Evolutionary conservation across 2,888 invertebrate species (phyloP).

Genomic region (Drosophila mulleri): DNA sequence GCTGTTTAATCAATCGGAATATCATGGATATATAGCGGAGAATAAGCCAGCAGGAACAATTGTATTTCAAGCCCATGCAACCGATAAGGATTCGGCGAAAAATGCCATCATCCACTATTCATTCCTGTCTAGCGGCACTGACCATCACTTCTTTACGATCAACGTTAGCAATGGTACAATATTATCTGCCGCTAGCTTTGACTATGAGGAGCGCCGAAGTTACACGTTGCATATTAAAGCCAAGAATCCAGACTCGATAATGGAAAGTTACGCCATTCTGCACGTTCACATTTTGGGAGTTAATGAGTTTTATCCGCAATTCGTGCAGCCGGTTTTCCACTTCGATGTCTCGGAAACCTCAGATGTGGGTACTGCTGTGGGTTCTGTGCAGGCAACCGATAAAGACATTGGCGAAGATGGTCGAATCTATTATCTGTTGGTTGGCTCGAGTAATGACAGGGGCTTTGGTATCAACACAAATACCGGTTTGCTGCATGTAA

Average conservation of each 20-base stretch:
- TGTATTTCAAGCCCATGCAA: constrained; percentile 91
- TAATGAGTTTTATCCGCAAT: constrained; percentile 95
- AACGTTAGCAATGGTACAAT: constrained; percentile 91
- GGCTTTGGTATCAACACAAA: constrained; percentile 94
- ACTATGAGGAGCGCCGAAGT: constrained; percentile 92
- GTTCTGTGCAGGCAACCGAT: constrained; percentile 94
- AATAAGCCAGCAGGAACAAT: constrained; percentile 91
- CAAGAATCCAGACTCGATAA: constrained; percentile 93
- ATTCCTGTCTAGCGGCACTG: constrained; percentile 90
- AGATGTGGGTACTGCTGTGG: constrained; percentile 93
- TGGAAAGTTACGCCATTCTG: constrained; percentile 91
- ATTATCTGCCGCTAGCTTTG: constrained; percentile 91
- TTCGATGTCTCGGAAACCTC: constrained; percentile 97
- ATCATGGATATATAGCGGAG: constrained; percentile 92
- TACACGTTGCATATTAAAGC: constrained; percentile 93
- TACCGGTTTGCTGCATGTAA: constrained; percentile 93
- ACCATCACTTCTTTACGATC: constrained; percentile 91
- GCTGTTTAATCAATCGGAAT: constrained; percentile 91
- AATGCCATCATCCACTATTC: constrained; percentile 94
- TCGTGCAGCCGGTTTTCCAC: constrained; percentile 95
- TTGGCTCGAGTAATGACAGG: constrained; percentile 96
- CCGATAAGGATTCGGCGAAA: constrained; percentile 94
- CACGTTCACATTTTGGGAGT: constrained; percentile 92
- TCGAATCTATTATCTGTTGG: constrained; percentile 95
- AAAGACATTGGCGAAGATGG: constrained; percentile 95